Evolutionary conservation across 1,140 invertebrate species (phyloP).

Genomic region (Coptotermes formosanus): DNA sequence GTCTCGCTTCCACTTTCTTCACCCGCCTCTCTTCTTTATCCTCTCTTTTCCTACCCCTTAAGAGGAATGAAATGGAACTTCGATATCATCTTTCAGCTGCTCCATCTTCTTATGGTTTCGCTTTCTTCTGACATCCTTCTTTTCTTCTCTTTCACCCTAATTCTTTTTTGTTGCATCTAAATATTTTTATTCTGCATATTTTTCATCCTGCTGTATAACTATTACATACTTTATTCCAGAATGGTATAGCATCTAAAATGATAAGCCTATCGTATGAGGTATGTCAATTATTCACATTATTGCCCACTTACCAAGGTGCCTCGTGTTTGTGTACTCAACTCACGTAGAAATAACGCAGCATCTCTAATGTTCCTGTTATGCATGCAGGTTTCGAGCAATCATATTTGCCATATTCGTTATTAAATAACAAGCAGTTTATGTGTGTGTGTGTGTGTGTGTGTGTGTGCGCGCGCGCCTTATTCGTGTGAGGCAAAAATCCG

Average conservation of each 20-base stretch:
- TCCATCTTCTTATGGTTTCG: conserved; percentile 36
- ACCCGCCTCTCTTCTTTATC: not conserved
- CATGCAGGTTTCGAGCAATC: too few relatives aligned
- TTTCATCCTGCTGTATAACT: not conserved
- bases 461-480: too few relatives aligned
- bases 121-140: conserved; percentile 24
- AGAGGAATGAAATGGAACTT: conserved; percentile 45
- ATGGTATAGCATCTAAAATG: not conserved
- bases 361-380: not conserved
- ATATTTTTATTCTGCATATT: not conserved
- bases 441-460: too few relatives aligned
- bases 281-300: conserved; percentile 3
- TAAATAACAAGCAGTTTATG: not conserved
- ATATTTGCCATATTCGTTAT: not conserved
- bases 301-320: not conserved
- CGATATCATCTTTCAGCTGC: conserved; percentile 42
- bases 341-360: not conserved
- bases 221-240: not conserved
- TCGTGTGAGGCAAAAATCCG: too few relatives aligned
- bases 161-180: not conserved
- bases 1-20: conserved; percentile 30
- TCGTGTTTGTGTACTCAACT: not conserved
- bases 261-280: not conserved
- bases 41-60: conserved; percentile 37
- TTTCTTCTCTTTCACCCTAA: conserved; percentile 14